Base-by-base conservation (phyloP, 2,888 invertebrate species). In the Melipona bicolor region DNA sequence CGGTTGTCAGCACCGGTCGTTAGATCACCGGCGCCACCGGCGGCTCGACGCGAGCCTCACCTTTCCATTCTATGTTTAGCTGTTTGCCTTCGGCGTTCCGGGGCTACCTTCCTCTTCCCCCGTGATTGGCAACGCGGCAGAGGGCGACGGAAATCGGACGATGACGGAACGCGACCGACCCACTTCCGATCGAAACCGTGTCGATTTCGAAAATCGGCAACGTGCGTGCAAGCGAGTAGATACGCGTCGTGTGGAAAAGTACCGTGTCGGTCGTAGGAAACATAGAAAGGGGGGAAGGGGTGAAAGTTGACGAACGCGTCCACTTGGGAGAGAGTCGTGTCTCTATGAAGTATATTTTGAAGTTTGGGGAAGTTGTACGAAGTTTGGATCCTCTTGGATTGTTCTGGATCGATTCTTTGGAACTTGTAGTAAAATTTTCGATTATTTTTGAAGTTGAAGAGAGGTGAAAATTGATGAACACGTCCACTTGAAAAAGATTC, bases 1-100 rank as follows among this genome's bases (percentile, higher is more conserved):
- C 94, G 93, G 94, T 94, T 94, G 93, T 93, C 93, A 92, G 91
- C 92, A 90, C 88, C 85, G 87, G 87, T 91, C 87, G 90, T 91
- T 91, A 91, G 90, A 92, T 91, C 88, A 84, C 79, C 81, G 89
- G 89, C 89, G 89, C 89, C 89, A 89, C 74, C 75, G 70, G 68
- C 27, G 71, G 19, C 81, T 79, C 81, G 87, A 83, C 82, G 79
- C 83, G 86, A 86, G 79, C 79, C 81, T 87, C 84, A 77, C 89
- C 88, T 89, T 86, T 84, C 86, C 82, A 81, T 84, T 87, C 88
- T 84, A 84, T 78, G 79, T 84, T 84, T 76, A 81, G 84, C 56
- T 56, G 52, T 75, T 65, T 65, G 32, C 59, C 50, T 21, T 17
- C 21, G 4, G 24, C 13, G 9, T 52, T 50, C 19, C 36, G 36